A percentile compares a stretch with the other conserved stretches of the same genome.
Conservation (phyloP, 2,113 vertebrate species). For the Cavia porcellus region DNA sequence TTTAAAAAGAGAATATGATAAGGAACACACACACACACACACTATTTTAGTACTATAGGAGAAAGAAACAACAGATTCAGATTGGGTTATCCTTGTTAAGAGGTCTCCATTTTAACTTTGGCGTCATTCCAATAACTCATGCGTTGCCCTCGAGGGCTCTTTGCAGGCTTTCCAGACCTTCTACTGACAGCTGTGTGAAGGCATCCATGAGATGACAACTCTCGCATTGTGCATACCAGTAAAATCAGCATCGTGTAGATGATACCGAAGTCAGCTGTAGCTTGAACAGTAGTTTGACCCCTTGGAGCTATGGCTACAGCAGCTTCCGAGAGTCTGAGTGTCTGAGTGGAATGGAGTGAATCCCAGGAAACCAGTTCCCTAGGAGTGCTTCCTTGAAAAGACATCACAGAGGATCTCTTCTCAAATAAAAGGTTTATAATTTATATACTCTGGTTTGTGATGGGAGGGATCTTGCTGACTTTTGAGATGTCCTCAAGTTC, state of each 20-base stretch:
- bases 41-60: not conserved
- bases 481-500: not conserved
- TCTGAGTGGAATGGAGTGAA: not conserved
- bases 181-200: not conserved
- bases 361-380: not conserved
- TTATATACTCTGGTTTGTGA: not conserved
- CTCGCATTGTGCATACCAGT: not conserved
- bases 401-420: not conserved
- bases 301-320: not conserved
- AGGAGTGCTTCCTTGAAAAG: not conserved
- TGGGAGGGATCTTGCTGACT: not conserved
- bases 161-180: not conserved
- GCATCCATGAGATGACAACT: not conserved
- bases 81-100: not conserved
- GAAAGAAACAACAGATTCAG: slow-evolving; percentile 1
- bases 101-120: not conserved
- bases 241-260: not conserved
- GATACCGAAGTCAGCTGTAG: not conserved
- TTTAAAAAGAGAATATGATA: not conserved
- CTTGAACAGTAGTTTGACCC: not conserved
- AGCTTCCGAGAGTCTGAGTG: not conserved
- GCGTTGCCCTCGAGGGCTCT: not conserved
- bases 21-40: not conserved
- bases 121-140: not conserved
- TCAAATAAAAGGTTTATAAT: not conserved